phyloP scores from a whole-genome alignment of 2,113 vertebrate species.

The Ctenomys sociabilis region DNA sequence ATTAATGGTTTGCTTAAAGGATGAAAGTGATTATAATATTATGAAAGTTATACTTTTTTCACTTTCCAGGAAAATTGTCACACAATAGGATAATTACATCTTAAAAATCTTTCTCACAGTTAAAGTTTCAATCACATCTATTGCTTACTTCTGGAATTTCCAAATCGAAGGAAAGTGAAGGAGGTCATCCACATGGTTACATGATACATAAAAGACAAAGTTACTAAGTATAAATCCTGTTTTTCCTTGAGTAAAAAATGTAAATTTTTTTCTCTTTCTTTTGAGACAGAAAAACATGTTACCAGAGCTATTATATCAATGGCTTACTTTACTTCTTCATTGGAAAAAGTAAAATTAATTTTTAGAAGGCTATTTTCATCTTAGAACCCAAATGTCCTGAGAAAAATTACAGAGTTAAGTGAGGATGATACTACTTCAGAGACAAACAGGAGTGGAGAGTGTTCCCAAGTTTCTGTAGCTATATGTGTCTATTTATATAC shows the following conservation, averaged over 20 bases:
- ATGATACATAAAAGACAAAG: not conserved
- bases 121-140: not conserved
- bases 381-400: not conserved
- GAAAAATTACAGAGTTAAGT: not conserved
- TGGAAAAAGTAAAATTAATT: constrained; percentile 12
- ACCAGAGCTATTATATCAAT: not conserved
- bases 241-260: constrained; percentile 2
- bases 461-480: not conserved
- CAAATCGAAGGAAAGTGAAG: not conserved
- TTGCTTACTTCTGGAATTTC: not conserved
- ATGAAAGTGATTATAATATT: not conserved
- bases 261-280: not conserved
- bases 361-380: not conserved
- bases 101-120: not conserved
- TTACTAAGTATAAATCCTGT: not conserved
- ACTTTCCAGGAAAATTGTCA: not conserved
- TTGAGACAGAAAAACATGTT: not conserved
- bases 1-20: not conserved
- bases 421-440: not conserved
- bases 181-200: not conserved
- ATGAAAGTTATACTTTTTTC: not conserved
- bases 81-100: not conserved
- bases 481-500: not conserved
- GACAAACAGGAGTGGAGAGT: not conserved
- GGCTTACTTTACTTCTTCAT: not conserved